phyloP scores from a whole-genome alignment of 1,140 invertebrate species.

The Ceratoteleas bidentatus region DNA sequence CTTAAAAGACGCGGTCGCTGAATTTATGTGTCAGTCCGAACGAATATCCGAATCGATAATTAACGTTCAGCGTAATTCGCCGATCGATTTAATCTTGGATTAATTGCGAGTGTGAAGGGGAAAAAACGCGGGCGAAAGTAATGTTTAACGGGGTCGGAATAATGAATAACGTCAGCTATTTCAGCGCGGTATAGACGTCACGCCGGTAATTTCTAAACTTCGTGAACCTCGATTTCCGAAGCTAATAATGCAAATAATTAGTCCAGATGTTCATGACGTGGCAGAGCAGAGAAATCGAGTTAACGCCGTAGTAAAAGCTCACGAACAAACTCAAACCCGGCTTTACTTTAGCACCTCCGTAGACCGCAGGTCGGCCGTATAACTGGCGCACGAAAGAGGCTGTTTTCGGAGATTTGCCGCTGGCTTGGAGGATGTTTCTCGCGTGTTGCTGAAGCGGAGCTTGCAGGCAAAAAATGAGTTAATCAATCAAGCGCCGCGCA shows the following conservation, averaged over 20 bases:
- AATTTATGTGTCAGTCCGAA: too few relatives aligned
- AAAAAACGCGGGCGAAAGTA: constrained; percentile 28
- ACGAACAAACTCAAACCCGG: constrained; percentile 67
- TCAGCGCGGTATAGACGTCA: constrained; percentile 47
- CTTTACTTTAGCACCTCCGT: constrained; percentile 69
- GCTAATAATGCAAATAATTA: constrained; percentile 70
- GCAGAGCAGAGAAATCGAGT: constrained; percentile 68
- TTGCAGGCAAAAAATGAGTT: background rate
- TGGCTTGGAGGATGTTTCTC: constrained; percentile 33
- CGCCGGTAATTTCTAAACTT: constrained; percentile 65
- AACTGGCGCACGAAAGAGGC: constrained; percentile 54
- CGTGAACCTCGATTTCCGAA: constrained; percentile 65
- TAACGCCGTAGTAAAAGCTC: constrained; percentile 70
- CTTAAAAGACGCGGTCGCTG: too few relatives aligned
- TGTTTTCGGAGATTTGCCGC: constrained; percentile 58
- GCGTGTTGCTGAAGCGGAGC: constrained; percentile 1
- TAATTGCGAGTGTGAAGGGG: background rate
- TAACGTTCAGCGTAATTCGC: background rate
- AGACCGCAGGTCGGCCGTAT: constrained; percentile 66
- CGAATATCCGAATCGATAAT: background rate
- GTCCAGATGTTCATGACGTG: constrained; percentile 67
- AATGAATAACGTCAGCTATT: constrained; percentile 63
- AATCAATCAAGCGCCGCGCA: background rate
- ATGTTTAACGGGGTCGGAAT: constrained; percentile 41
- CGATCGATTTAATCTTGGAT: background rate